A percentile compares a stretch with the other conserved stretches of the same genome.
These are phyloP conservation scores for Pandemis cinnamomeana DNA, from an alignment of 2,888 invertebrate genomes.

Conservation along the genomic window DNA sequence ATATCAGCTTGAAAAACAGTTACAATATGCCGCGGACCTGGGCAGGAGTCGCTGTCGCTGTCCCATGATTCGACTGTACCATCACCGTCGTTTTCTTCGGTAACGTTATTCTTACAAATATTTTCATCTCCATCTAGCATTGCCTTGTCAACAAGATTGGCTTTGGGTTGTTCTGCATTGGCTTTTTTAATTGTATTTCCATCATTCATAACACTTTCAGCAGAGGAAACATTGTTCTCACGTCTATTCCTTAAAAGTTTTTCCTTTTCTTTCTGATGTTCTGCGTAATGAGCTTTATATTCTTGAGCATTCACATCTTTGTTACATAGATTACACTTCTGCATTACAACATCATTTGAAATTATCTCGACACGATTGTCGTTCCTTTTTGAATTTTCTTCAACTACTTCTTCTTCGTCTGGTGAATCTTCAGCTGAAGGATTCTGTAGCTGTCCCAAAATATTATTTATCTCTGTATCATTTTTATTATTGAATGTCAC, in stretches of 20 bases:
- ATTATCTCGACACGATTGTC: not conserved
- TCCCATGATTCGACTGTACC: not conserved
- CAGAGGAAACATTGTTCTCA: not conserved
- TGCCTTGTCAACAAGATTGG: not conserved
- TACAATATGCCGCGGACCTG: not conserved
- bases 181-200: not conserved
- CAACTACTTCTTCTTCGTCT: not conserved
- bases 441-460: not conserved
- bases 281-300: not conserved
- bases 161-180: not conserved
- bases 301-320: not conserved
- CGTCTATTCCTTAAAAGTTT: not conserved
- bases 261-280: not conserved
- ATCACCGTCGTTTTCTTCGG: not conserved
- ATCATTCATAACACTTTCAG: not conserved
- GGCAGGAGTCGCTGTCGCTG: not conserved
- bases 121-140: not conserved
- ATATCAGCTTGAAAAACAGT: not conserved
- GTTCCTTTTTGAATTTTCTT: not conserved
- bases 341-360: not conserved
- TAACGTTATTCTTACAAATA: not conserved
- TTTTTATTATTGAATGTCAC: not conserved
- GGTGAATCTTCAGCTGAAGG: not conserved
- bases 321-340: not conserved
- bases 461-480: not conserved